Base-by-base conservation (phyloP, 1,140 invertebrate species). In the Listronotus bonariensis region DNA sequence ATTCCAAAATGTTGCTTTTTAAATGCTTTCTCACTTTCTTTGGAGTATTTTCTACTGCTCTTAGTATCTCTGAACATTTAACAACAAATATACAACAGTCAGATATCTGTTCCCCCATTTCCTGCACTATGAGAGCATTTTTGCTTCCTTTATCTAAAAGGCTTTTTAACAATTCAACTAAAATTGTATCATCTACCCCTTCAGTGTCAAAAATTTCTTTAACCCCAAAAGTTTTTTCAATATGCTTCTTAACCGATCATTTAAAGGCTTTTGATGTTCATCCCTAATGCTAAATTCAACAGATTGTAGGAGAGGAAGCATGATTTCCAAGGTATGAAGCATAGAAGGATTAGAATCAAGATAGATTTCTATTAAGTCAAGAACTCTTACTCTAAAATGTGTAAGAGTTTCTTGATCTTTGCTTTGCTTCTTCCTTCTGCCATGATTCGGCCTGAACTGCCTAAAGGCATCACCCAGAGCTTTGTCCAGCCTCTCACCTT, bases 331-430 rank as follows among this genome's bases (percentile, higher is more conserved):
- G 36, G 82, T 82, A 14, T 88, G 77, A 40, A 84, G 80, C 84
- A 91, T 85, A 1, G 84, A 81, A 6, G 88, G 87, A 43, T 82
- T 82, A 53, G 85, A 86, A 61, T 89, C 87, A 41, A 89, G 72
- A 75, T 89, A 90, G 61, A 85, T 87, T 64, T 89, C 86, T 12
- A 90, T 76, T 12, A 91, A 80, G 81, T 90, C 89, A 46, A 90
- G 80, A 20, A 86, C 87, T 67, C 88, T 80, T 15, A 87, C 84
- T 59, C 89, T 80, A 65, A 90, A 90, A 73, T 90, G 87, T 38
- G 85, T 89, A 3, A 90, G 75, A 1, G 83, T 76, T 72, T 87
- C 85, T 48, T 86, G 86, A 55, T 85, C 81, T 74, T 87, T 88
- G 12, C 80, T 82, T 70, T 89, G 87, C 68, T 87, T 87, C 65